Conservation (phyloP, 2,797 vertebrate genomes). For the Lacerta bilineata region DNA sequence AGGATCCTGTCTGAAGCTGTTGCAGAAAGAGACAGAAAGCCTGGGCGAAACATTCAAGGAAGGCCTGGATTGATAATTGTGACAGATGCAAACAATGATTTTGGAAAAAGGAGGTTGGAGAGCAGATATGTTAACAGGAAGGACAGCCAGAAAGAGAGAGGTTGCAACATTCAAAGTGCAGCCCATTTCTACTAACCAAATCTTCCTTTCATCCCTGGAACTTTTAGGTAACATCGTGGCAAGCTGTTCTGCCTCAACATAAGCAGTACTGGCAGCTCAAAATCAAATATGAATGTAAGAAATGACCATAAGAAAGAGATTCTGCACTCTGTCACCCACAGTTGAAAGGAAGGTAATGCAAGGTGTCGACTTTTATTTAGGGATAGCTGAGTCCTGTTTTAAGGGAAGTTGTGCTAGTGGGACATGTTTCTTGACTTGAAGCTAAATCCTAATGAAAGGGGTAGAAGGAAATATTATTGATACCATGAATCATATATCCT, state of each 20-base stretch:
- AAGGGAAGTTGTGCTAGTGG: background rate
- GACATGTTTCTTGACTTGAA: background rate
- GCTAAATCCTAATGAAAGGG: background rate
- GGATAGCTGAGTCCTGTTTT: background rate
- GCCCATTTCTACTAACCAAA: background rate
- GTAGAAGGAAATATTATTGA: background rate
- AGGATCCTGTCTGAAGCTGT: background rate
- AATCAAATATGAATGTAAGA: background rate
- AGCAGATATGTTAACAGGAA: background rate
- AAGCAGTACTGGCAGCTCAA: background rate
- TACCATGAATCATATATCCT: background rate
- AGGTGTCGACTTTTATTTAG: background rate
- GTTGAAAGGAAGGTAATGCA: background rate
- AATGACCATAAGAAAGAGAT: background rate
- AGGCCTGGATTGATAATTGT: background rate
- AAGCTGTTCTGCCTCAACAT: background rate
- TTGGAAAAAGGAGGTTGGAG: background rate
- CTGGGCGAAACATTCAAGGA: background rate
- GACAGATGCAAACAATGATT: conserved; percentile 1
- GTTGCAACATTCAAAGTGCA: too few relatives aligned
- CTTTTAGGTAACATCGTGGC: background rate
- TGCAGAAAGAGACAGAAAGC: background rate
- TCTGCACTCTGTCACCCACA: background rate
- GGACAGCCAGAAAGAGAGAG: too few relatives aligned
- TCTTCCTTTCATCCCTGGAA: background rate